A percentile compares a stretch with the other conserved stretches of the same genome.
Evolutionary conservation across 2,113 vertebrate genomes (phyloP).

Genomic region (Psittacus erithacus): DNA sequence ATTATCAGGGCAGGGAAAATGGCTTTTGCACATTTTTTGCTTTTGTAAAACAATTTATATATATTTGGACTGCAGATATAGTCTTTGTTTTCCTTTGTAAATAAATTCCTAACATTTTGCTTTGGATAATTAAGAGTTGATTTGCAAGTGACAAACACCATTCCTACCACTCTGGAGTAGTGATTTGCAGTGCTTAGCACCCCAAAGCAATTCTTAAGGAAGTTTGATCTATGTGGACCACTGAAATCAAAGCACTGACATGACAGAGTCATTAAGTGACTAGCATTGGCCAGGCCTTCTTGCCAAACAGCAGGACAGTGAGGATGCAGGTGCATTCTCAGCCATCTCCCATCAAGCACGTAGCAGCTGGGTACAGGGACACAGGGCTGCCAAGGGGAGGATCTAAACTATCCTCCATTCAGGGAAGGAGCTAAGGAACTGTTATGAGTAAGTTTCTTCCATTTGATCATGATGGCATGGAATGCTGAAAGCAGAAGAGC

Average conservation of each 20-base stretch:
- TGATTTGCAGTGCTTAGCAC: neutral
- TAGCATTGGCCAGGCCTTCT: neutral
- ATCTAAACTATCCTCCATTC: neutral
- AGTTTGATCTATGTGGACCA: neutral
- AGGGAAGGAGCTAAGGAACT: neutral
- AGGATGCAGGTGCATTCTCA: neutral
- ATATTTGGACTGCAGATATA: neutral
- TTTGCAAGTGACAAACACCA: neutral
- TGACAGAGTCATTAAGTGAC: neutral
- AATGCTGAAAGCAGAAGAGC: neutral
- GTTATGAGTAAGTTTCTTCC: neutral
- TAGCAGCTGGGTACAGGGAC: neutral
- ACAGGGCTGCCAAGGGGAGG: neutral
- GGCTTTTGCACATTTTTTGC: neutral
- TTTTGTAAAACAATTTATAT: neutral
- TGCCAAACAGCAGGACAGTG: neutral
- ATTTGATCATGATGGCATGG: neutral
- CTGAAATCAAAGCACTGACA: neutral
- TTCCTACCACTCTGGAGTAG: neutral
- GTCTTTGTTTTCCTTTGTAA: neutral
- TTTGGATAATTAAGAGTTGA: neutral
- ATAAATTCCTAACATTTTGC: neutral
- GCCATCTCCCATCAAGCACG: neutral
- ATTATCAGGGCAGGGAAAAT: neutral
- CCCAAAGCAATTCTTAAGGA: neutral